Percentiles rank a stretch among this genome's conserved stretches.
phyloP scores from a whole-genome alignment of 2,797 vertebrate genomes.

The Acomys russatus region DNA sequence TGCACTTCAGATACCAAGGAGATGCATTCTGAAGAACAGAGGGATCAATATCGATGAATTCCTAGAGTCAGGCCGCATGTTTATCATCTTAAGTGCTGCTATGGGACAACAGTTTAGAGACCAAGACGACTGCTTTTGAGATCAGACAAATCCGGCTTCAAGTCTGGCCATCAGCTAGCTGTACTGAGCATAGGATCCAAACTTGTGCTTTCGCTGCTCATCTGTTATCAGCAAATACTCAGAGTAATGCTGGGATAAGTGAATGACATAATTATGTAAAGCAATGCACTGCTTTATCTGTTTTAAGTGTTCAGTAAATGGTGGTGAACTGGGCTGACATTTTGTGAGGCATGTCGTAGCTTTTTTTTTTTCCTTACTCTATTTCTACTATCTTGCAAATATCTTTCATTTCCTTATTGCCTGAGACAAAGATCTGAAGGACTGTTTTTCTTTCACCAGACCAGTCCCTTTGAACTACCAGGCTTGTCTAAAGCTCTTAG shows the following conservation, averaged over 20 bases:
- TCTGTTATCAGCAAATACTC: neutral
- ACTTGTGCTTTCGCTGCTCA: neutral
- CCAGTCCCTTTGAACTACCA: neutral
- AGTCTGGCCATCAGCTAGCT: neutral
- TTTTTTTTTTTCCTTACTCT: neutral
- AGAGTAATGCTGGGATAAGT: neutral
- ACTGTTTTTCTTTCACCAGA: neutral
- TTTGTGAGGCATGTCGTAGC: neutral
- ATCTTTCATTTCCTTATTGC: neutral
- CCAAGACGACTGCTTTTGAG: neutral
- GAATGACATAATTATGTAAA: neutral
- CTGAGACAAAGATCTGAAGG: neutral
- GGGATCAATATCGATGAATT: constrained; percentile 67
- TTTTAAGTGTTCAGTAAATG: constrained; percentile 2
- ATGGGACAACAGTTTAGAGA: constrained; percentile 6
- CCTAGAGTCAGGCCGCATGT: neutral
- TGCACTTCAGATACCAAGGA: constrained; percentile 51
- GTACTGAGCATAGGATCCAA: neutral
- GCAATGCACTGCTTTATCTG: neutral
- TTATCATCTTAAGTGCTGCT: constrained; percentile 52
- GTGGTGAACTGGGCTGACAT: neutral
- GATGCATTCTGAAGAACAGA: constrained; percentile 58
- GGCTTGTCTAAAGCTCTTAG: neutral
- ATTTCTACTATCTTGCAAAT: neutral
- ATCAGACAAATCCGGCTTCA: constrained; percentile 4